Base-by-base conservation (phyloP, 2,797 vertebrate species). In the Heliangelus exortis region DNA sequence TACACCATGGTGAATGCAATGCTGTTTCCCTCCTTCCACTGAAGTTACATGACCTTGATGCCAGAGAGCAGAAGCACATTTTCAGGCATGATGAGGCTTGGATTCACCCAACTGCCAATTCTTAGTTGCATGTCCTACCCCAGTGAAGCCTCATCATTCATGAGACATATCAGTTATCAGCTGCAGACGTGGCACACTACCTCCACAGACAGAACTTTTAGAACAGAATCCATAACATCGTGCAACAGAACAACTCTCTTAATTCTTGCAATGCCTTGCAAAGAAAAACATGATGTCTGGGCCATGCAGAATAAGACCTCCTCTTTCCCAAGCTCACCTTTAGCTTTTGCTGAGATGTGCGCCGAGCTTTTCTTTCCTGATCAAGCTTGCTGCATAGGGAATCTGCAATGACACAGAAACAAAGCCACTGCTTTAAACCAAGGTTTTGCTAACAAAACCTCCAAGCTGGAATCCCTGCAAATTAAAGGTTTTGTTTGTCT, bases 281-380 rank as follows among this genome's bases (percentile, higher is more conserved):
- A 63, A 84, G 18, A 12, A 34, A 20, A 81, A 31, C 50, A 34
- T 0, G 2, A 31, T 2, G 4, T 34, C 4, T 8, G 29, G 33
- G 48, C 36, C 21, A 55, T 33, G 53, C 36, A 68, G 76, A 86
- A 54, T 29, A 39, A 54, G 34, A 20, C 8, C 12, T 84, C n/a
- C 72, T 53, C 33, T 81, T 18, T 19, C 58, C 22, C 6, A 5
- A 68, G 55, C 96, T 98, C 92, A 99, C 99, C 98, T 98, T 98
- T 98, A 98, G 96, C 98, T 99, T 97, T 99, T 99, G 98, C 98
- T 99, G 94, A 99, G 98, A 96, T 99, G 99, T 48, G 99, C 98
- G 67, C 98, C 98, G 73, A 99, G 98, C 97, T 99, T 99, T 96
- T 99, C 99, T 98, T 99, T 99, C 97, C 99, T 98, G 96, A 99